These are phyloP conservation scores for Erythrolamprus reginae DNA, from an alignment of 2,113 vertebrate species.

Conservation along the genomic window DNA sequence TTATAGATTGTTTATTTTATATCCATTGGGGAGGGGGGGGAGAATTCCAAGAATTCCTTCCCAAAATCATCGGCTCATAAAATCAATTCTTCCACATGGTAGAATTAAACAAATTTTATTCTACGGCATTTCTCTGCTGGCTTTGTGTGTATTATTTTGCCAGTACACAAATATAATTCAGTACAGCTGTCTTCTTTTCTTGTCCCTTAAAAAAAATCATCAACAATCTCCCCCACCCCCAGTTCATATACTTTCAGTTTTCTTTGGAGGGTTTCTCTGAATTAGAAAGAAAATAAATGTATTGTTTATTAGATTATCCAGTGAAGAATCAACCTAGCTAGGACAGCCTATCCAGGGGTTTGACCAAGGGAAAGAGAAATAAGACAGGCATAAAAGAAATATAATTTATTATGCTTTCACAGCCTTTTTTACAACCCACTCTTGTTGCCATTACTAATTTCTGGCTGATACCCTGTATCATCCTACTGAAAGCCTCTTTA, in stretches of 20 bases:
- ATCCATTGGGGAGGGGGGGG: neutral
- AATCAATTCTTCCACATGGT: neutral
- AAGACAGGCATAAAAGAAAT: neutral
- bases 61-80: neutral
- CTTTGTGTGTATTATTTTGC: neutral
- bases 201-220: neutral
- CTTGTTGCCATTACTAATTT: neutral
- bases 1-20: neutral
- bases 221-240: neutral
- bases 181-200: neutral
- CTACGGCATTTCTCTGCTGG: neutral
- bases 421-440: neutral
- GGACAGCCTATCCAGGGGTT: fast-evolving
- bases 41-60: neutral
- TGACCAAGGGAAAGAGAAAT: neutral
- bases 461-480: neutral
- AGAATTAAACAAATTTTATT: neutral
- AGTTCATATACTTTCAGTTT: neutral
- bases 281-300: neutral
- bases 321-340: neutral
- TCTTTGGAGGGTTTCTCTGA: neutral
- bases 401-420: neutral
- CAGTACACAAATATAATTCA: fast-evolving
- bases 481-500: neutral
- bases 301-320: neutral